Base-by-base conservation (phyloP, 2,797 vertebrate species). In the Manis pentadactyla region DNA sequence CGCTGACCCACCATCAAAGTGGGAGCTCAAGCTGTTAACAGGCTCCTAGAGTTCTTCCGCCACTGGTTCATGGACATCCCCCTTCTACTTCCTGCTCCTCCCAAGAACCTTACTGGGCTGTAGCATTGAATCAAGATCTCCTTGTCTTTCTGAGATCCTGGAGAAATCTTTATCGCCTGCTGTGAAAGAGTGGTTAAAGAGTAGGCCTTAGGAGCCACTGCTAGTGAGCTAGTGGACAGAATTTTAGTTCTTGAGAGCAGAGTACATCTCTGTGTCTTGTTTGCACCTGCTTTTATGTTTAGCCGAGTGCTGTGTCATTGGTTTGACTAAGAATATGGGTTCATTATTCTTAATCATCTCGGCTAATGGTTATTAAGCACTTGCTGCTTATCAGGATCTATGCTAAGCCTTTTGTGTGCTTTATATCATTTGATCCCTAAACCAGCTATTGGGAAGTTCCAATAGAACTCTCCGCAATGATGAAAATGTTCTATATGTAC, bases 181-280 rank as follows among this genome's bases (percentile, higher is more conserved):
- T 51, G 14, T 25, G 12, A 55, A 29, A 37, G 21, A 74, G 49
- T 21, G 15, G 51, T 37, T 17, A 31, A 42, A 34, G 89, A 64
- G 27, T 12, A 46, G 79, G 79, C 39, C 55, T 61, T 34, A 23
- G 59, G 39, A 5, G 51, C 42, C 11, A 55, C 57, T 39, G 18
- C 77, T 13, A 18, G 73, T 6, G 63, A 25, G 27, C 69, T 10
- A 1, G 12, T 14, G 27, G 27, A 19, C 21, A 19, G 84, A 46
- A 8, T 4, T 6, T 10, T 18, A 2, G 53, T 39, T 71, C 4
- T 66, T 2, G 8, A 57, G 73, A 66, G 51, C n/a, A 42, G 59
- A 66, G 46, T 1, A 1, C 11, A 11, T 6, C 7, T 0, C 8
- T 4, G 2, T 19, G 31, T 69, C 25, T 15, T 25, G 51, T 74